phyloP scores from a whole-genome alignment of 2,888 invertebrate genomes.

The Neoascia interrupta region DNA sequence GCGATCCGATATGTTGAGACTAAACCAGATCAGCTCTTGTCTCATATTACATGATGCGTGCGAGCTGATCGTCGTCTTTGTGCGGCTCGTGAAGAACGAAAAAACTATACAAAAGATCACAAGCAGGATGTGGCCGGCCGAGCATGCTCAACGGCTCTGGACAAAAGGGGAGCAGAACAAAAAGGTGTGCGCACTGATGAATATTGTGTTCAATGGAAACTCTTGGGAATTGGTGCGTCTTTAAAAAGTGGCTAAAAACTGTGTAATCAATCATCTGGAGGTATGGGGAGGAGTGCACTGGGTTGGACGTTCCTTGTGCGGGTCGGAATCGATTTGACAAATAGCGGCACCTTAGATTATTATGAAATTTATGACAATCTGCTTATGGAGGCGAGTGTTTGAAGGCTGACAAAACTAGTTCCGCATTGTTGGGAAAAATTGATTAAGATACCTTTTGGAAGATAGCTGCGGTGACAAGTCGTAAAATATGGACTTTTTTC shows the following conservation, averaged over 20 bases:
- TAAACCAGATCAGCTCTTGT: no score
- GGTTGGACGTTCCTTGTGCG: constrained; percentile 38
- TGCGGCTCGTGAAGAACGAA: constrained; percentile 28
- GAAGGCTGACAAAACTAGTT: constrained; percentile 46
- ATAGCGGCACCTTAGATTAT: constrained; percentile 36
- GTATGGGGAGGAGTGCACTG: no score
- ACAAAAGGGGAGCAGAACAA: constrained; percentile 29
- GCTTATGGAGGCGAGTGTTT: constrained; percentile 30
- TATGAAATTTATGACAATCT: constrained; percentile 26
- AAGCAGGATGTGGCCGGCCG: constrained; percentile 59
- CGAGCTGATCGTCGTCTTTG: constrained; percentile 15
- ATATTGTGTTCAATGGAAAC: constrained; percentile 63
- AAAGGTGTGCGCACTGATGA: constrained; percentile 24
- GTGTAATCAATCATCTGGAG: constrained; percentile 62
- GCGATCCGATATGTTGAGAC: no score
- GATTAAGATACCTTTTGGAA: no score
- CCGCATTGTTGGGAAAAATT: constrained; percentile 41
- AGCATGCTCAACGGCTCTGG: constrained; percentile 38
- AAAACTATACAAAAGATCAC: constrained; percentile 51
- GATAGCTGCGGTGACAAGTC: no score
- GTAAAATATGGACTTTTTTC: no score
- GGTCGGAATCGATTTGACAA: constrained; percentile 16
- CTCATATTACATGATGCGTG: constrained; percentile 39
- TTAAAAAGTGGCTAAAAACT: constrained; percentile 9
- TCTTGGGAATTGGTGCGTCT: constrained; percentile 52